Conservation (phyloP, 2,888 invertebrate species). For the Callyntrura guangdongensis region DNA sequence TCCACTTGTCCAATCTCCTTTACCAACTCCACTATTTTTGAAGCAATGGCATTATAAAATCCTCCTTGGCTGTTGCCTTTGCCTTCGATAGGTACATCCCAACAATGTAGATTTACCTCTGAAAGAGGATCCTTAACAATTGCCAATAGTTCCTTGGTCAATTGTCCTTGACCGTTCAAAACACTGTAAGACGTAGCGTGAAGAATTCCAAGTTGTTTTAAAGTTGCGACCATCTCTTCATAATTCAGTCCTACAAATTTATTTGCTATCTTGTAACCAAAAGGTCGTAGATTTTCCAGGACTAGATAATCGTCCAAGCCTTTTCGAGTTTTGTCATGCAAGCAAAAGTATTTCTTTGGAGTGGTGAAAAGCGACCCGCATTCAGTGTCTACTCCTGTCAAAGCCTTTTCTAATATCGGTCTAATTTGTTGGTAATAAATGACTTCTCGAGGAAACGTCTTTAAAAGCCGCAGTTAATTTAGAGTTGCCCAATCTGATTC, state of each 20-base stretch:
- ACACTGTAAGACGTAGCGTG: conserved; percentile 76
- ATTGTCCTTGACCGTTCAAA: background rate
- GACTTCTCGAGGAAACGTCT: conserved; percentile 11
- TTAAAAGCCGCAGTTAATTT: conserved; percentile 8
- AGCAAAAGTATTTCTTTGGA: background rate
- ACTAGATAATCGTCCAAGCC: conserved; percentile 2
- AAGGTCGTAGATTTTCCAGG: conserved; percentile 79
- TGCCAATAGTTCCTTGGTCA: background rate
- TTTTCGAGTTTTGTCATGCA: background rate
- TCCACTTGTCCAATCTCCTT: conserved; percentile 5
- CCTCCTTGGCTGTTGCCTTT: background rate
- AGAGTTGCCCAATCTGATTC: background rate
- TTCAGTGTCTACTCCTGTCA: background rate
- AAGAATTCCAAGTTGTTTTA: conserved; percentile 72
- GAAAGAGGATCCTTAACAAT: background rate
- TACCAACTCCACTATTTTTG: conserved; percentile 27
- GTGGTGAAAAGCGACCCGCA: background rate
- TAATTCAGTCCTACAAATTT: conserved; percentile 71
- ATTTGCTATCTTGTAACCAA: conserved; percentile 80
- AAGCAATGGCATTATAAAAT: background rate
- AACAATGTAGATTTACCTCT: background rate
- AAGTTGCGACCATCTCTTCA: conserved; percentile 65
- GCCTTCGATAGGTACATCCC: background rate
- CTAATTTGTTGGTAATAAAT: conserved; percentile 29
- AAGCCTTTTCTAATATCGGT: conserved; percentile 10